phyloP scores from a whole-genome alignment of 2,797 vertebrate species.

The Florisuga fusca region DNA sequence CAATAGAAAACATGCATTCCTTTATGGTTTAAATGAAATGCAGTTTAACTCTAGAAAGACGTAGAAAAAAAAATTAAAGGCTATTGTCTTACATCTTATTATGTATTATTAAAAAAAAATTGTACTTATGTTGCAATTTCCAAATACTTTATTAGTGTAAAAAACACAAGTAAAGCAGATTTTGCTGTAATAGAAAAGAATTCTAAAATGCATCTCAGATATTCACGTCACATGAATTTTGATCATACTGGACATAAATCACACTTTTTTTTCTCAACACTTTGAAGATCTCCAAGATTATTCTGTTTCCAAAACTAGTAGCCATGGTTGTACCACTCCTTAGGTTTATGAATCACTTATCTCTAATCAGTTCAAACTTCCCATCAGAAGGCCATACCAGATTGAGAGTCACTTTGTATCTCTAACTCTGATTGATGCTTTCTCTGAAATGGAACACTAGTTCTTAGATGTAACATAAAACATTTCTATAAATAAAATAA shows the following conservation, averaged over 20 bases:
- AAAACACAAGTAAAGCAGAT: not conserved
- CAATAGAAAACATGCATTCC: not conserved
- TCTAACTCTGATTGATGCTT: not conserved
- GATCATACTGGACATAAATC: not conserved
- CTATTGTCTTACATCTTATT: not conserved
- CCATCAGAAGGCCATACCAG: rapidly evolving
- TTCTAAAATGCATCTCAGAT: not conserved
- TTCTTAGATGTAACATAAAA: not conserved
- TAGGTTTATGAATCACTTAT: not conserved
- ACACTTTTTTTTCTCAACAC: not conserved
- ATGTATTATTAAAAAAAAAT: not conserved
- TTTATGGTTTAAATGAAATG: not conserved
- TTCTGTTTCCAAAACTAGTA: not conserved
- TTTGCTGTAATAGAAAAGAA: not conserved
- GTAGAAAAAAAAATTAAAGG: not conserved
- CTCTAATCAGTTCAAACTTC: not conserved
- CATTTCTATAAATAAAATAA: not conserved
- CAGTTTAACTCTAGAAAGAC: not conserved
- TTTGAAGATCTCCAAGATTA: not conserved
- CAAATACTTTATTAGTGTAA: not conserved
- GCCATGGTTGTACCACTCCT: not conserved
- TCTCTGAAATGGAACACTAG: not conserved
- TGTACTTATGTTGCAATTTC: not conserved
- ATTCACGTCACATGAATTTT: not conserved
- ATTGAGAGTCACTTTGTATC: not conserved